Conservation (phyloP, 2,113 vertebrate species). For the Struthidea cinerea region DNA sequence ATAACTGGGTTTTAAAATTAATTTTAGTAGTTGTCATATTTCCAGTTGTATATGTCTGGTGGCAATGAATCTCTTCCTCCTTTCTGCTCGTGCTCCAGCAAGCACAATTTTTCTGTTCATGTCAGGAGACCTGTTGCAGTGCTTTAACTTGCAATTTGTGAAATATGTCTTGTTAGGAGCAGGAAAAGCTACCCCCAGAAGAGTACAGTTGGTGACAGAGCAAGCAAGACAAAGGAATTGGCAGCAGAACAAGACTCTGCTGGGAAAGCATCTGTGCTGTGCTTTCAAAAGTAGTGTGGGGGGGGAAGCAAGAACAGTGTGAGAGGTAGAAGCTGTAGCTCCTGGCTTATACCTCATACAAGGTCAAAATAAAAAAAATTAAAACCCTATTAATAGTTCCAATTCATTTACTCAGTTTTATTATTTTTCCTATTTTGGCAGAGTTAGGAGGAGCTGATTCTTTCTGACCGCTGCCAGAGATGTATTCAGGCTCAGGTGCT, state of each 20-base stretch:
- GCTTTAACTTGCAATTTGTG: neutral
- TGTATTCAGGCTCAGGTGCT: neutral
- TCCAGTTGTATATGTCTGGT: neutral
- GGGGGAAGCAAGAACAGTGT: neutral
- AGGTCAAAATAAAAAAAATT: neutral
- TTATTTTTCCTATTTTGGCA: neutral
- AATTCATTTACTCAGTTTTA: neutral
- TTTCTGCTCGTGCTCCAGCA: neutral
- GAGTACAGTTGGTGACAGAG: neutral
- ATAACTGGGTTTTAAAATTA: neutral
- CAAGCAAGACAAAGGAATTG: neutral
- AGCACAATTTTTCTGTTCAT: neutral
- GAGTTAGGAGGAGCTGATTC: neutral
- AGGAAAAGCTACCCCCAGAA: neutral
- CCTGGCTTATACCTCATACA: neutral
- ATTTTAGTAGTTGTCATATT: neutral
- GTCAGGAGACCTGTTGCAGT: neutral
- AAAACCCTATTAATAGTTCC: neutral
- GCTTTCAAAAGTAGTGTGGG: neutral
- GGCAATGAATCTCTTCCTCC: neutral
- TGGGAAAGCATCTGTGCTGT: slow-evolving; percentile 32
- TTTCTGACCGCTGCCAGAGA: neutral
- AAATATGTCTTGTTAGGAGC: neutral
- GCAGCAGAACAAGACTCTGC: neutral
- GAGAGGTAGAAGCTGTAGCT: neutral